Base-by-base conservation (phyloP, 2,113 vertebrate species). In the Sardina pilchardus region DNA sequence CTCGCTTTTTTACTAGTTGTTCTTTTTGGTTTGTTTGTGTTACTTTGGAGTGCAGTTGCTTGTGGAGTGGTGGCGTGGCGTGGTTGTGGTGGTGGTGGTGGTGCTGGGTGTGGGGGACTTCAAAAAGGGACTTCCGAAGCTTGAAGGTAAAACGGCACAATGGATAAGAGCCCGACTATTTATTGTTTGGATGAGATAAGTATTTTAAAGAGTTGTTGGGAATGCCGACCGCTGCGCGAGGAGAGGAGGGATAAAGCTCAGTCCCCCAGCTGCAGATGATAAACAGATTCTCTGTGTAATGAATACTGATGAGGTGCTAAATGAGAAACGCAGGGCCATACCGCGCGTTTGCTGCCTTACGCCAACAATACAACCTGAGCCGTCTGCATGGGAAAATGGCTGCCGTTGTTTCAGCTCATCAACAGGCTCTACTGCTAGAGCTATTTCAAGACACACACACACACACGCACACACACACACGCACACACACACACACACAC, bases 381-480 rank as follows among this genome's bases (percentile, higher is more conserved):
- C 30, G 34, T 71, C 6, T 10, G 8, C n/a, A 12, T 71, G 4
- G 2, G 53, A 17, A 21, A 56, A 78, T 39, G 16, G 63, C 26
- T 30, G 26, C 63, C 14, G 63, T 63, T 21, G 8, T n/a, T 67
- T 12, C n/a, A 67, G 30, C 4, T 30, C 63, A 67, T 30, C 63
- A 30, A 67, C 63, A 59, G 21, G 53, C 53, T 59, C 6, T 67
- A 7, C 63, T 10, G 24, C 26, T 30, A 26, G 2, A 12, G n/a
- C 30, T 16, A 78, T 48, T 50, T 6, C 8, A 24, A 53, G 2
- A 48, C 34, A 34, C 48, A 17, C 85, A 91, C 91, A 90, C 92
- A 92, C 91, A 92, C 89, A 88, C 85, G 34, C 80, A 81, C 71
- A 71, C 53, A 56, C 53, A 24, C 53, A 45, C n/a, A 71, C 63